A percentile compares a stretch with the other conserved stretches of the same genome.
Conservation (phyloP, 1,140 invertebrate species). For the Drosophila nigromelanica region DNA sequence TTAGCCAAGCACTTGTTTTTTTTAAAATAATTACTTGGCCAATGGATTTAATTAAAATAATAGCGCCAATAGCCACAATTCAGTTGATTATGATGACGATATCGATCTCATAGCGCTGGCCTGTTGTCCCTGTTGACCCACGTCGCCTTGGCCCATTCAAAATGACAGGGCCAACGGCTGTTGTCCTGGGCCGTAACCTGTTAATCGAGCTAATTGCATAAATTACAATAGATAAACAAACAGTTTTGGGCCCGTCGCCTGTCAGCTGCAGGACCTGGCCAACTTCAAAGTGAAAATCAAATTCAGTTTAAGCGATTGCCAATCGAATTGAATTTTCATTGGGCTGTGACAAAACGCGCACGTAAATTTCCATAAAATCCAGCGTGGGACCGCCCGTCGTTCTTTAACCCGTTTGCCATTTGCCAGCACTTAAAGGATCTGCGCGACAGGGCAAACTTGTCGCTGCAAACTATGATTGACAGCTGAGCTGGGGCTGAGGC, state of each 20-base stretch:
- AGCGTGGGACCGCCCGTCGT: slow-evolving; percentile 2
- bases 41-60: slow-evolving; percentile 64
- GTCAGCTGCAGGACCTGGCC: slow-evolving; percentile 50
- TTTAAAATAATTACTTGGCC: slow-evolving; percentile 26
- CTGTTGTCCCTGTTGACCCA: neutral
- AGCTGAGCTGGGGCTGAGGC: slow-evolving; percentile 26
- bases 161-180: slow-evolving; percentile 44
- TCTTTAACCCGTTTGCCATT: slow-evolving; percentile 51
- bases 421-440: slow-evolving; percentile 64
- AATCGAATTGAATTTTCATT: slow-evolving; percentile 77
- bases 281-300: slow-evolving; percentile 76
- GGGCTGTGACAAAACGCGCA: slow-evolving; percentile 42
- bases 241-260: neutral
- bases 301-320: slow-evolving; percentile 66
- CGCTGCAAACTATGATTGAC: slow-evolving; percentile 65
- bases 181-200: slow-evolving; percentile 46
- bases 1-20: slow-evolving; percentile 15
- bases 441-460: slow-evolving; percentile 9
- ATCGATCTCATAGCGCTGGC: slow-evolving; percentile 55
- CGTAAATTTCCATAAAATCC: slow-evolving; percentile 61
- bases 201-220: slow-evolving; percentile 81
- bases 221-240: slow-evolving; percentile 68
- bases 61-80: slow-evolving; percentile 54
- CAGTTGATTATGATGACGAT: slow-evolving; percentile 54
- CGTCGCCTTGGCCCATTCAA: slow-evolving; percentile 35